phyloP scores from a whole-genome alignment of 2,888 invertebrate genomes.

The Synanthedon myopaeformis region DNA sequence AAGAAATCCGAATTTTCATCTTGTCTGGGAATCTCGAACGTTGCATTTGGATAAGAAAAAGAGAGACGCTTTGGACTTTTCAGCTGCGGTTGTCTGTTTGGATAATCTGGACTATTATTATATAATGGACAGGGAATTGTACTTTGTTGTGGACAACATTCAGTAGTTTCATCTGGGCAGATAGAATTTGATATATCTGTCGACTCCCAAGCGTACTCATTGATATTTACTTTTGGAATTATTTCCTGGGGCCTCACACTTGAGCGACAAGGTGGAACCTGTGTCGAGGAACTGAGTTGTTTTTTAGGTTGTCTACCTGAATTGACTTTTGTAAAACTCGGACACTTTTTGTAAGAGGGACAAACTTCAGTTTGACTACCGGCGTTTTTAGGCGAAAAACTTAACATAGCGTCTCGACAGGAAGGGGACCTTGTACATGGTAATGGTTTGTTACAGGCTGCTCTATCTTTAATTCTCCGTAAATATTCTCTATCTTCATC shows the following conservation, averaged over 20 bases:
- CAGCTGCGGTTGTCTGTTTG: background rate
- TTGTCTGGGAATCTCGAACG: background rate
- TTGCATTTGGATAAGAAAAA: background rate
- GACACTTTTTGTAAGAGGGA: background rate
- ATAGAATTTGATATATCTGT: slow-evolving; percentile 1
- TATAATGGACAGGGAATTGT: background rate
- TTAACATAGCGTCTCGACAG: slow-evolving; percentile 14
- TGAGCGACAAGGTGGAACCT: background rate
- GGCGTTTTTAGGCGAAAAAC: slow-evolving; percentile 14
- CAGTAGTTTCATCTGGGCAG: slow-evolving; percentile 1
- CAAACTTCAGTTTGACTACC: slow-evolving; percentile 22
- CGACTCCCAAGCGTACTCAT: slow-evolving; percentile 34
- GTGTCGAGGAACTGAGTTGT: background rate
- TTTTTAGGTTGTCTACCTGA: background rate
- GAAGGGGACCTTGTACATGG: background rate
- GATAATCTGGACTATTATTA: background rate
- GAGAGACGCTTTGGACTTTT: no score
- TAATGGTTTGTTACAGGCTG: background rate
- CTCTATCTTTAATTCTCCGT: slow-evolving; percentile 22
- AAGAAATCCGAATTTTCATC: background rate
- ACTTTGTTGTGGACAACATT: background rate
- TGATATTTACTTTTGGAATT: slow-evolving; percentile 24
- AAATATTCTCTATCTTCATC: slow-evolving; percentile 25
- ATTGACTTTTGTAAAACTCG: background rate
- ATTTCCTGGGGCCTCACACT: background rate